Conservation (phyloP, 2,888 invertebrate genomes). For the Cotesia congregata region DNA sequence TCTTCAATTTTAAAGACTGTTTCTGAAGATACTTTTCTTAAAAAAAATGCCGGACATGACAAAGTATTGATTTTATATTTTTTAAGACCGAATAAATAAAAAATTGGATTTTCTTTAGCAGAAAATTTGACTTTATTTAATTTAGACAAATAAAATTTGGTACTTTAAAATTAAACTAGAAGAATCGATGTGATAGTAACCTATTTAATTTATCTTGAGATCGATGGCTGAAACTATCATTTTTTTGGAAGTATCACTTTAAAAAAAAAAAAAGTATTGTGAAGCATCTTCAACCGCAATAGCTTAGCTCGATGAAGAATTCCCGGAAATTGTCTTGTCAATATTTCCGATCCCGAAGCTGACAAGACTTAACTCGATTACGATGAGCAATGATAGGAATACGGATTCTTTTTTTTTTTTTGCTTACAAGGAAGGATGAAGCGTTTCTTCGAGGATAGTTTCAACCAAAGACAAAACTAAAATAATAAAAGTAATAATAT, state of each 20-base stretch:
- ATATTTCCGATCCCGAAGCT: slow-evolving; percentile 47
- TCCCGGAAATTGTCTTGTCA: slow-evolving; percentile 52
- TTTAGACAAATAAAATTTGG: background rate
- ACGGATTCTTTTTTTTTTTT: slow-evolving; percentile 21
- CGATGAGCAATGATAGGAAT: slow-evolving; percentile 14
- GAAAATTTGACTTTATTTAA: background rate
- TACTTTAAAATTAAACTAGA: no score
- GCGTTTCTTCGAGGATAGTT: background rate
- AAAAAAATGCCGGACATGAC: no score
- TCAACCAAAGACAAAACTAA: slow-evolving; percentile 12
- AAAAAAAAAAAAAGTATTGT: background rate
- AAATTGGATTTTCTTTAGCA: background rate
- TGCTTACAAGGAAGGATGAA: slow-evolving; percentile 6
- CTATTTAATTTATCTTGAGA: no score
- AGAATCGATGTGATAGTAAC: background rate
- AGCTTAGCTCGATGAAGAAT: slow-evolving; percentile 46
- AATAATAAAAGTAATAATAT: background rate
- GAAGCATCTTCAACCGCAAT: slow-evolving; percentile 9
- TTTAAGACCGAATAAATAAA: no score
- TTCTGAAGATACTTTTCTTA: no score
- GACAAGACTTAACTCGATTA: slow-evolving; percentile 41
- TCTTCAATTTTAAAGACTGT: no score
- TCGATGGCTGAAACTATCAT: no score
- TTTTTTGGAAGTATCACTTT: background rate
- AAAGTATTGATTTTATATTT: no score